Conservation (phyloP, 2,797 vertebrate genomes). For the Rhodeus uyekii region DNA sequence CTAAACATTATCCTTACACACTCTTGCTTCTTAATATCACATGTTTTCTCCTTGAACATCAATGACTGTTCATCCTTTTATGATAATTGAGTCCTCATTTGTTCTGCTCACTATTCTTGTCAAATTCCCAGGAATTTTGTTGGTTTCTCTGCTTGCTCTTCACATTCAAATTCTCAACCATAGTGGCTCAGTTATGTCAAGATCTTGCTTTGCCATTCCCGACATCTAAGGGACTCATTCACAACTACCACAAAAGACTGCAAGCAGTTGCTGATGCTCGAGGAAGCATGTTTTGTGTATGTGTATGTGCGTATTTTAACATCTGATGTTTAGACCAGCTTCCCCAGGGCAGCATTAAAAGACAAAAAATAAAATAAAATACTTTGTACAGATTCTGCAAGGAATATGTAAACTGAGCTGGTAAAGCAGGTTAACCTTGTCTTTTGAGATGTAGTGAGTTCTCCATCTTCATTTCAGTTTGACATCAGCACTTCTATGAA, state of each 20-base stretch:
- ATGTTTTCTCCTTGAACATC: neutral
- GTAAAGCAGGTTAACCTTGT: neutral
- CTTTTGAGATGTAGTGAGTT: neutral
- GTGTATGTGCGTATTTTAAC: too few species aligned
- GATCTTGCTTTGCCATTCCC: neutral
- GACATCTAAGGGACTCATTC: neutral
- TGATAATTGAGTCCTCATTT: neutral
- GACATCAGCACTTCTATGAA: neutral
- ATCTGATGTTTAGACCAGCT: neutral
- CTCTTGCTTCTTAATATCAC: neutral
- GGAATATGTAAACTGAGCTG: neutral
- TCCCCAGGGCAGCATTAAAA: neutral
- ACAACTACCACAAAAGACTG: neutral
- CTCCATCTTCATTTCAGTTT: neutral
- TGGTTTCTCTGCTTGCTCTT: neutral
- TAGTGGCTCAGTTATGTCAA: neutral
- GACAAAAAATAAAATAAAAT: neutral
- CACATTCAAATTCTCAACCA: neutral
- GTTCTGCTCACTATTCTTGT: neutral
- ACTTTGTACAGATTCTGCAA: neutral
- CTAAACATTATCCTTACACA: too few species aligned
- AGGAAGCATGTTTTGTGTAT: neutral
- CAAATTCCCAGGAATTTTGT: neutral
- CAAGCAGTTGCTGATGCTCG: neutral
- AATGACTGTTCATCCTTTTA: conserved; percentile 5